Evolutionary conservation across 2,113 vertebrate species (phyloP).

Genomic region (Nyctereutes procyonoides): DNA sequence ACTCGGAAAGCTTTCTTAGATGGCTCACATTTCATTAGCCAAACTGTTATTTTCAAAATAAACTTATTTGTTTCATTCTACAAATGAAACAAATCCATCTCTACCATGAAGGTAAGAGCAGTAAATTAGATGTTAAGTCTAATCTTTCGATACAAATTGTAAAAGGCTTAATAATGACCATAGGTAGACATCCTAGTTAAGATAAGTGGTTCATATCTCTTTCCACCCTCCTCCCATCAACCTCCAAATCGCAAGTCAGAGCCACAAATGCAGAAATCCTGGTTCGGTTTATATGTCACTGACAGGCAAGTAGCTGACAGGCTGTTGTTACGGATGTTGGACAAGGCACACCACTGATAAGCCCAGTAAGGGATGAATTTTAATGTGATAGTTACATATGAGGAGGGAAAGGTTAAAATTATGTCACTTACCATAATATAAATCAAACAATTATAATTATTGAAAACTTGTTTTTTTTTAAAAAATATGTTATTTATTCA

Average conservation of each 20-base stretch:
- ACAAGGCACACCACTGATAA: background rate
- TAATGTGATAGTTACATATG: background rate
- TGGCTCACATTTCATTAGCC: background rate
- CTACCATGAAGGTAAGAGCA: background rate
- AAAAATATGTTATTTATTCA: too few relatives aligned
- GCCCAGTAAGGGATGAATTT: background rate
- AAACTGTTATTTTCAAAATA: background rate
- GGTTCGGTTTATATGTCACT: background rate
- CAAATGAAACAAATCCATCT: background rate
- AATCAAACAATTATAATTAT: background rate
- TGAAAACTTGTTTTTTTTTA: background rate
- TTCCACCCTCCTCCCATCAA: background rate
- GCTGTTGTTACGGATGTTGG: background rate
- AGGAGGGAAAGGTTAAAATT: background rate
- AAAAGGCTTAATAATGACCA: slow-evolving; percentile 9
- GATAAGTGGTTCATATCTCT: background rate
- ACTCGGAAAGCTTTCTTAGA: background rate
- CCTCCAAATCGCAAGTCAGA: background rate
- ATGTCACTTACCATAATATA: background rate
- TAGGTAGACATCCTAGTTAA: background rate
- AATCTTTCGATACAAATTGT: background rate
- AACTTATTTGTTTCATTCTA: background rate
- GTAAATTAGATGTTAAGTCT: background rate
- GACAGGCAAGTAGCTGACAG: background rate
- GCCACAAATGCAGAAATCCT: background rate